Percentiles rank a stretch among this genome's conserved stretches.
Evolutionary conservation across 2,888 invertebrate species (phyloP).

Genomic region (Meandrusa payeni): DNA sequence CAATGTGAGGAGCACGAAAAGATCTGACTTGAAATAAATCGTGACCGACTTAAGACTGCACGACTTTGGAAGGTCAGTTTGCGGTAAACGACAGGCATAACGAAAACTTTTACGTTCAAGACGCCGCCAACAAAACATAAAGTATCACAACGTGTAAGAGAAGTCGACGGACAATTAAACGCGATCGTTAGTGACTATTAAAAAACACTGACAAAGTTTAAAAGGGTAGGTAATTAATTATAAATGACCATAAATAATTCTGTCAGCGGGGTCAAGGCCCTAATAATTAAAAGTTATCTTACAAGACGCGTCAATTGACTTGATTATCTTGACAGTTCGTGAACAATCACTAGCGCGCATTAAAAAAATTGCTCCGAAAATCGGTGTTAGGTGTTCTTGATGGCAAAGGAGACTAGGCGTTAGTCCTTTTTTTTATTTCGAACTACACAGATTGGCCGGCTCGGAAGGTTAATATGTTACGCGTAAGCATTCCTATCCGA

Average conservation of each 20-base stretch:
- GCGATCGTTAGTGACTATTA: conserved; percentile 16
- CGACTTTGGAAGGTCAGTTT: conserved; percentile 18
- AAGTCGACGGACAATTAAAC: conserved; percentile 7
- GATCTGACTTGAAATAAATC: conserved; percentile 16
- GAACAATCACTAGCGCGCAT: conserved; percentile 18
- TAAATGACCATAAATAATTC: conserved; percentile 25
- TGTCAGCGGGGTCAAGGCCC: conserved; percentile 22
- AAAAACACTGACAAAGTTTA: conserved; percentile 20
- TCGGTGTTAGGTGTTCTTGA: background rate
- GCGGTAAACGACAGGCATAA: conserved; percentile 12
- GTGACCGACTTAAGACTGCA: conserved; percentile 14
- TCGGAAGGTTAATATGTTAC: too few species aligned
- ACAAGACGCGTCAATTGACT: conserved; percentile 24
- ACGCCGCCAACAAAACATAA: conserved; percentile 2
- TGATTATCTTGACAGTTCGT: conserved; percentile 24
- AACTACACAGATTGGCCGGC: too few species aligned
- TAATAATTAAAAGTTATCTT: conserved; percentile 24
- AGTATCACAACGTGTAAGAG: background rate
- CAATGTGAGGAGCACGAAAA: conserved; percentile 18
- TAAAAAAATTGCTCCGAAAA: conserved; percentile 8
- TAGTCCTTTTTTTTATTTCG: too few species aligned
- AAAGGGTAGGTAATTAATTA: conserved; percentile 23
- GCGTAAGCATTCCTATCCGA: too few species aligned
- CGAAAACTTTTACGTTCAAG: conserved; percentile 4
- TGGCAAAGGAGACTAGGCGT: too few species aligned